These are phyloP conservation scores for Chironomus riparius DNA, from an alignment of 2,888 invertebrate species.

Conservation along the genomic window DNA sequence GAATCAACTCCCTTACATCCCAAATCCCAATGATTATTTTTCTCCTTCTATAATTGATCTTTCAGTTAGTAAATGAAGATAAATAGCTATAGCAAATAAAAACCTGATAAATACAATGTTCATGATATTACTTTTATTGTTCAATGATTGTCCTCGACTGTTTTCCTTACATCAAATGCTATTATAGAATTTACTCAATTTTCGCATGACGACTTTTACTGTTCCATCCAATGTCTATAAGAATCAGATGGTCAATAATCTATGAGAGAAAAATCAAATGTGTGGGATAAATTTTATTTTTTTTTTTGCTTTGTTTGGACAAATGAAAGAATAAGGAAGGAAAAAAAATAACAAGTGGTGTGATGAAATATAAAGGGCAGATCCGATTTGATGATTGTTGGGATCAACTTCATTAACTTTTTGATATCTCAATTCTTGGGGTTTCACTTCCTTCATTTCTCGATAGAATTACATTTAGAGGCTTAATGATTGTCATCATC, in stretches of 20 bases:
- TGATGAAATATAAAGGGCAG: slow-evolving; percentile 22
- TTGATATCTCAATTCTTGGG: slow-evolving; percentile 15
- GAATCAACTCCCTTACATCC: background rate
- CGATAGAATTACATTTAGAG: background rate
- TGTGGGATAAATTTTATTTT: background rate
- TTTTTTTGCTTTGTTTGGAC: slow-evolving; percentile 10
- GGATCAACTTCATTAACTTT: slow-evolving; percentile 27
- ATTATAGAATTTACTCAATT: background rate
- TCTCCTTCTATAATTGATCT: slow-evolving; percentile 18
- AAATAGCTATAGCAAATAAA: slow-evolving; percentile 20
- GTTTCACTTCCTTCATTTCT: background rate
- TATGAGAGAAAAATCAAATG: background rate
- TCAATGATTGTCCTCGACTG: slow-evolving; percentile 17
- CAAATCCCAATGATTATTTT: background rate
- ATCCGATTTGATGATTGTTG: slow-evolving; percentile 23
- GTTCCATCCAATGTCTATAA: background rate
- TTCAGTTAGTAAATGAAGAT: slow-evolving; percentile 26
- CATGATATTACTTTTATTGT: slow-evolving; percentile 22
- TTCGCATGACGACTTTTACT: background rate
- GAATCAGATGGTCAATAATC: too few species aligned
- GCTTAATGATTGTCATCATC: background rate
- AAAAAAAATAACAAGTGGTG: background rate
- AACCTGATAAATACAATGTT: slow-evolving; percentile 18
- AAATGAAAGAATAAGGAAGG: background rate
- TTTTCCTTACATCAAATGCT: background rate